Conservation (phyloP, 2,797 vertebrate species). For the Urocyon cinereoargenteus region DNA sequence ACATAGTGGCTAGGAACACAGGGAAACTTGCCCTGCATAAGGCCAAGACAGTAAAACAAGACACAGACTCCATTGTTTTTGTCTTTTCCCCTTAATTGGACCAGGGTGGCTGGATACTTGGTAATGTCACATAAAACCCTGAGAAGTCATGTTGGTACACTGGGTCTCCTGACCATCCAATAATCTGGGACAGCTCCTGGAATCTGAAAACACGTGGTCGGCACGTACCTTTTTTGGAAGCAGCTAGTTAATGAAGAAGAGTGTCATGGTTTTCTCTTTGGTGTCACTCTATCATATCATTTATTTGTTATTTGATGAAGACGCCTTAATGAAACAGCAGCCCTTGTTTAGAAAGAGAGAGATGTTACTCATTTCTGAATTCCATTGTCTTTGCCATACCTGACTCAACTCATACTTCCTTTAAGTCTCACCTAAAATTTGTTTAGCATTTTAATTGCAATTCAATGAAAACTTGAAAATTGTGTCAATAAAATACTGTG, state of each 20-base stretch:
- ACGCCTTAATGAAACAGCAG: constrained; percentile 56
- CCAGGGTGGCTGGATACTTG: not conserved
- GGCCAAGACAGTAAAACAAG: not conserved
- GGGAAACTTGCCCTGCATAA: not conserved
- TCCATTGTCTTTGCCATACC: not conserved
- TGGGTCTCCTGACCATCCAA: not conserved
- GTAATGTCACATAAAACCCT: not conserved
- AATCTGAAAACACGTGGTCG: not conserved
- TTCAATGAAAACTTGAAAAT: constrained; percentile 64
- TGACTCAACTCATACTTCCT: constrained; percentile 4
- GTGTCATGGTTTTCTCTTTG: constrained; percentile 31
- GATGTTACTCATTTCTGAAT: constrained; percentile 25
- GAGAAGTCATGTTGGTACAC: not conserved
- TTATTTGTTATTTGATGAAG: constrained; percentile 73
- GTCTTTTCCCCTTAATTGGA: not conserved
- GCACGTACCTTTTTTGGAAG: not conserved
- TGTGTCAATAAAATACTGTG: constrained; percentile 8
- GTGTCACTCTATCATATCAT: constrained; percentile 18
- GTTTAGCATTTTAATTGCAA: constrained; percentile 37
- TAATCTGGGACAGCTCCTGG: not conserved
- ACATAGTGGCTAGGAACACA: not conserved
- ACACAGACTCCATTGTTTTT: not conserved
- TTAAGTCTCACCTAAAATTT: constrained; percentile 23
- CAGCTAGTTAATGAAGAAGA: constrained; percentile 55
- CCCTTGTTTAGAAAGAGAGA: constrained; percentile 49